Conservation (phyloP, 1,140 invertebrate genomes). For the Dolichoris vasculosae region DNA sequence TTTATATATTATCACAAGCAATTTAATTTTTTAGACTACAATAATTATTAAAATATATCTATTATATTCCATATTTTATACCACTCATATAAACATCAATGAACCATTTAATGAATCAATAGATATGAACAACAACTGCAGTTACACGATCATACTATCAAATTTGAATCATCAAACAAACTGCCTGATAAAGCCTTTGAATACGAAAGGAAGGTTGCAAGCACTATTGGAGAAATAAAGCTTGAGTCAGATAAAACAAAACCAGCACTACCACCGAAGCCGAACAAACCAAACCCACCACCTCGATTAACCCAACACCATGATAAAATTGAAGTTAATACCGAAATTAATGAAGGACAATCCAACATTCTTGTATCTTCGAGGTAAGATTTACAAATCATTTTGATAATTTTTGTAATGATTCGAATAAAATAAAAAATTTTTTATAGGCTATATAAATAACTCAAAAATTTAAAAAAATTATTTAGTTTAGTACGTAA, state of each 20-base stretch:
- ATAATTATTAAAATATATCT: too few species aligned
- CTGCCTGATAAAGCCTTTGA: conserved; percentile 63
- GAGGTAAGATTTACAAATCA: conserved; percentile 20
- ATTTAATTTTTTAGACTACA: too few species aligned
- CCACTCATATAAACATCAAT: not conserved
- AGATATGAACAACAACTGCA: conserved; percentile 67
- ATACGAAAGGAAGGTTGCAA: conserved; percentile 58
- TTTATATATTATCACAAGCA: too few species aligned
- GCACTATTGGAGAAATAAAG: conserved; percentile 58
- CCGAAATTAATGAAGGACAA: conserved; percentile 56
- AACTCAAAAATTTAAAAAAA: too few species aligned
- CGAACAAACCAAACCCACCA: conserved; percentile 71
- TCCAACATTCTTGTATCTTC: conserved; percentile 6
- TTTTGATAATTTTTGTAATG: too few species aligned
- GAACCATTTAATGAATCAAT: not conserved
- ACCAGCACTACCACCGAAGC: conserved; percentile 71
- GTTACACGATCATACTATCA: conserved; percentile 65
- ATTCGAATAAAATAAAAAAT: too few species aligned
- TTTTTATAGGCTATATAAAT: too few species aligned
- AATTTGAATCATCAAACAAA: conserved; percentile 54
- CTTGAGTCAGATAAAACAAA: conserved; percentile 67
- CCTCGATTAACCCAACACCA: conserved; percentile 71
- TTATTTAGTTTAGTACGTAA: too few species aligned
- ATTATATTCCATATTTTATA: not conserved
- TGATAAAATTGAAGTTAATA: conserved; percentile 65